Evolutionary conservation across 2,888 invertebrate genomes (phyloP).

Genomic region (Trichacis sp.): DNA sequence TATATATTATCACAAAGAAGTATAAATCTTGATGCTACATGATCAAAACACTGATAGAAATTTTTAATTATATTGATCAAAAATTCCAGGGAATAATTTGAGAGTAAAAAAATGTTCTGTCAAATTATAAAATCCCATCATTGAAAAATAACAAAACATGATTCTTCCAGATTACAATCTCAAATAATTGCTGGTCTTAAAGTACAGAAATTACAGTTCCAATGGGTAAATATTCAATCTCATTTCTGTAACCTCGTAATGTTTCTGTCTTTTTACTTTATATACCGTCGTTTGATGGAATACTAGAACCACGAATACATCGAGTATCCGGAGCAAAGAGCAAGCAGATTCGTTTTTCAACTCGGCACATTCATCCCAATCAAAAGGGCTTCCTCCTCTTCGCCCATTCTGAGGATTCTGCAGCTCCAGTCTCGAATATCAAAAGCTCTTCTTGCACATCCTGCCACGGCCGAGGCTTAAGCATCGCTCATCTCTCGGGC

Average conservation of each 20-base stretch:
- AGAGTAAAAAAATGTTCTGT: too few species aligned
- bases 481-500: constrained; percentile 22
- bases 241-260: background rate
- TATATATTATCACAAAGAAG: too few species aligned
- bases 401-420: constrained; percentile 31
- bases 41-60: too few species aligned
- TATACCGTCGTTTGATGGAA: background rate
- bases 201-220: too few species aligned
- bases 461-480: constrained; percentile 22
- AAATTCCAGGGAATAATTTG: too few species aligned
- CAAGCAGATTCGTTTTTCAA: constrained; percentile 19
- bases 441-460: constrained; percentile 34
- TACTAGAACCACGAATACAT: background rate
- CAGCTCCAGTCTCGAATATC: constrained; percentile 33
- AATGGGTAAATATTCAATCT: background rate
- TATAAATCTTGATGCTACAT: too few species aligned
- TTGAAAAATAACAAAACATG: too few species aligned
- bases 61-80: too few species aligned
- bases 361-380: constrained; percentile 36
- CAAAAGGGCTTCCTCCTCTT: constrained; percentile 37
- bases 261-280: background rate
- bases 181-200: too few species aligned
- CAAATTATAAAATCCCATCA: too few species aligned
- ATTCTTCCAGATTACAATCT: too few species aligned
- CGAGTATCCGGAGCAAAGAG: constrained; percentile 18